A percentile compares a stretch with the other conserved stretches of the same genome.
These are phyloP conservation scores for Helobdella robusta DNA, from an alignment of 2,888 invertebrate species.

Conservation along the genomic window DNA sequence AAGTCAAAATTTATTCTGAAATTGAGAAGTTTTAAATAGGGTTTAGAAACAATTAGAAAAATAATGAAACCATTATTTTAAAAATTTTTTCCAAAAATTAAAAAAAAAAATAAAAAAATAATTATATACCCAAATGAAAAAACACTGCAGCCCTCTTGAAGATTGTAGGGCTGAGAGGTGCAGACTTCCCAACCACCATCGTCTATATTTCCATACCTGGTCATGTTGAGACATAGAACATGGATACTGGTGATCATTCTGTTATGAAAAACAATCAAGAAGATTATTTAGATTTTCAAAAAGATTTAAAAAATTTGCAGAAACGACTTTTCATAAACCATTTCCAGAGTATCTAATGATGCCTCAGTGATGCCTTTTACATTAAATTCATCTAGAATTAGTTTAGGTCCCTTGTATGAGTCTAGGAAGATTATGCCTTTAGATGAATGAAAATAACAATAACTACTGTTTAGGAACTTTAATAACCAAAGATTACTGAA, in stretches of 20 bases:
- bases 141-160: slow-evolving; percentile 39
- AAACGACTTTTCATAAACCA: neutral
- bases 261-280: neutral
- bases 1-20: slow-evolving; percentile 35
- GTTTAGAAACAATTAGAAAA: neutral
- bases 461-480: neutral
- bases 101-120: neutral
- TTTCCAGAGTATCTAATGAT: neutral
- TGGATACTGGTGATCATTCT: slow-evolving; percentile 11
- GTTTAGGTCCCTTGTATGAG: slow-evolving; percentile 12
- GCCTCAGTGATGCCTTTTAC: neutral
- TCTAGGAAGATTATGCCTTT: slow-evolving; percentile 14
- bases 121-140: slow-evolving; percentile 40
- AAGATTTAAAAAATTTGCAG: neutral
- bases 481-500: neutral
- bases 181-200: slow-evolving; percentile 47
- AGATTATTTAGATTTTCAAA: neutral
- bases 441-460: neutral
- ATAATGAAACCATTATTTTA: neutral
- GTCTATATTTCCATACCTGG: slow-evolving; percentile 31
- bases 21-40: neutral
- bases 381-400: neutral
- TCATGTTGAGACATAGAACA: slow-evolving; percentile 16
- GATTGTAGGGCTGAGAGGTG: slow-evolving; percentile 40
- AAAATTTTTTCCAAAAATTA: neutral